phyloP scores from a whole-genome alignment of 2,888 invertebrate genomes.

The Diachrysia chrysitis region DNA sequence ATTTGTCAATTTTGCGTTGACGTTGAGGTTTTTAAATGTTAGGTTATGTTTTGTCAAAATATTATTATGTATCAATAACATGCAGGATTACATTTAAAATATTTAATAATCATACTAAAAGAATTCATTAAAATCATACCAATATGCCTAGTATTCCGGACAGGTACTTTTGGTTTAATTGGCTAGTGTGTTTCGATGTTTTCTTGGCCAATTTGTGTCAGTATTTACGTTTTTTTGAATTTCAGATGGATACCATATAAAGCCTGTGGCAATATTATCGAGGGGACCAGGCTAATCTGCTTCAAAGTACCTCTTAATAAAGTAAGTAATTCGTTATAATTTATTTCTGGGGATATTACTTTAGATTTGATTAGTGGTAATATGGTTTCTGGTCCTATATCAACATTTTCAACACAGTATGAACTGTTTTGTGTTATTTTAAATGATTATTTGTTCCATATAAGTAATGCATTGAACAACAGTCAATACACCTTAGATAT shows the following conservation, averaged over 20 bases:
- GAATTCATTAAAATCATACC: not conserved
- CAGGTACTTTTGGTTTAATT: constrained; percentile 62
- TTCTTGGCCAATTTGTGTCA: not conserved
- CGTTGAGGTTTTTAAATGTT: not conserved
- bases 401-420: not conserved
- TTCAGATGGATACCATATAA: constrained; percentile 91
- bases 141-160: constrained; percentile 73
- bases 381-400: not conserved
- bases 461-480: too few species aligned
- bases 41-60: constrained; percentile 33
- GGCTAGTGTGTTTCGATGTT: not conserved
- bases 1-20: not conserved
- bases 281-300: constrained; percentile 92
- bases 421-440: too few species aligned
- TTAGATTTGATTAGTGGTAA: too few species aligned
- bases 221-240: constrained; percentile 47
- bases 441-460: too few species aligned
- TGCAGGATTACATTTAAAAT: not conserved
- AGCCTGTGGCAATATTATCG: constrained; percentile 90
- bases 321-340: constrained; percentile 68
- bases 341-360: not conserved
- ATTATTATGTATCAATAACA: not conserved
- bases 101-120: not conserved
- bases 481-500: too few species aligned
- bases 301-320: constrained; percentile 92